Conservation (phyloP, 2,113 vertebrate species). For the Colaptes auratus region DNA sequence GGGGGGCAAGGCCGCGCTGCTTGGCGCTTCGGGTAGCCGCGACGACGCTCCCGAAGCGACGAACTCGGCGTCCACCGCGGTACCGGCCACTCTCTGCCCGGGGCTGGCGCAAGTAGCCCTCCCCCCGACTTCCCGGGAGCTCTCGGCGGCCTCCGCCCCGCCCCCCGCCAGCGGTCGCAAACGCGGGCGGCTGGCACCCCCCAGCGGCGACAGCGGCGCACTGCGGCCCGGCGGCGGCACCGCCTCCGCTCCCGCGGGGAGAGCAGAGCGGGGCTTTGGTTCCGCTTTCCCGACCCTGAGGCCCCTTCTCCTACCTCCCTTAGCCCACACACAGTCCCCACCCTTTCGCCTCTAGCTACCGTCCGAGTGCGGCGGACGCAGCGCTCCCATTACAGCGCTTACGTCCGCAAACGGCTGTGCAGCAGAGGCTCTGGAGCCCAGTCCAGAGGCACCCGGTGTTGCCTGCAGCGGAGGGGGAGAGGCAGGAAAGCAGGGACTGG, state of each 20-base stretch:
- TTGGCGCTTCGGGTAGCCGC: not conserved
- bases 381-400: not conserved
- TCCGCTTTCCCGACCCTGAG: no score
- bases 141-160: not conserved
- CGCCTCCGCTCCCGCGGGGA: not conserved
- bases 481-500: not conserved
- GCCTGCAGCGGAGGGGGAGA: not conserved
- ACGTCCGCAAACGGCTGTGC: not conserved
- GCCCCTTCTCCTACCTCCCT: not conserved
- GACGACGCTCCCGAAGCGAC: not conserved
- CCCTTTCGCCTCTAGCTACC: no score
- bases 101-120: not conserved
- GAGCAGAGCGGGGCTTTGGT: no score
- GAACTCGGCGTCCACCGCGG: not conserved
- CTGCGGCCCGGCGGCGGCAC: not conserved
- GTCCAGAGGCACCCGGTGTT: not conserved
- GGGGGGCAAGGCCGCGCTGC: not conserved
- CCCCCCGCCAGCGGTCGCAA: constrained; percentile 32
- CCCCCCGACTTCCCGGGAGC: not conserved
- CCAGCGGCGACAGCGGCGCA: constrained; percentile 67
- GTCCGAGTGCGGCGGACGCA: no score
- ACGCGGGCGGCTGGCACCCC: constrained; percentile 78
- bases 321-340: not conserved
- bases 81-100: not conserved
- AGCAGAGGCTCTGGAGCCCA: not conserved